Conservation (phyloP, 2,888 invertebrate genomes). For the Meloe dianella region DNA sequence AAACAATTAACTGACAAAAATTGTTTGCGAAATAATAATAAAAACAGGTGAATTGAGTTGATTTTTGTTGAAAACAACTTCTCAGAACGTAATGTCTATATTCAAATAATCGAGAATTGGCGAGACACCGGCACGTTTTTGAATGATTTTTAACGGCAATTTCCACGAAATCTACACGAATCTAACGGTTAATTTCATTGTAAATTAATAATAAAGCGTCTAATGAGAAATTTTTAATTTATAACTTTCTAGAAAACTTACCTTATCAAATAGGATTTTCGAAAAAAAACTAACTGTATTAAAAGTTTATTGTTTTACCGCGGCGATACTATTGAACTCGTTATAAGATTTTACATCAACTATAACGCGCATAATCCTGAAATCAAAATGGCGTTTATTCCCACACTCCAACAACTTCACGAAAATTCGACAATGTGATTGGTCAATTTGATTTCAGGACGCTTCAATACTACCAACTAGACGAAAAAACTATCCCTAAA, state of each 20-base stretch:
- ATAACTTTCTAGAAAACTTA: constrained; percentile 35
- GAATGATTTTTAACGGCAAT: constrained; percentile 18
- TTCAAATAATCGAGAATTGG: constrained; percentile 4
- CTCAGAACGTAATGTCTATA: not conserved
- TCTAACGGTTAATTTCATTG: not conserved
- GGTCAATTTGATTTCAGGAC: constrained; percentile 50
- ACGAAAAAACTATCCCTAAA: constrained; percentile 33
- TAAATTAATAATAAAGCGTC: not conserved
- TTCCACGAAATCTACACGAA: constrained; percentile 9
- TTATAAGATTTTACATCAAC: constrained; percentile 49
- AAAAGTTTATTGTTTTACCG: constrained; percentile 22
- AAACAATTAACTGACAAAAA: not conserved
- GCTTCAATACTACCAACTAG: constrained; percentile 49
- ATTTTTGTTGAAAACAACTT: too few relatives aligned
- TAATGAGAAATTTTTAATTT: constrained; percentile 34
- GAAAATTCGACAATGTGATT: constrained; percentile 45
- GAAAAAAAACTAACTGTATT: constrained; percentile 18
- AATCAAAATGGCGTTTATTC: constrained; percentile 53
- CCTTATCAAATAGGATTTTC: constrained; percentile 26
- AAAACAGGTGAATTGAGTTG: not conserved
- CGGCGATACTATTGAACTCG: constrained; percentile 30
- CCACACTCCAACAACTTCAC: constrained; percentile 42
- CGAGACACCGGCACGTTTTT: constrained; percentile 33
- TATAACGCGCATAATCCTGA: constrained; percentile 56
- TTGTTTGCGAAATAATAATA: not conserved